Evolutionary conservation across 2,797 vertebrate genomes (phyloP).

Genomic region (Phyllotis vaccarum): DNA sequence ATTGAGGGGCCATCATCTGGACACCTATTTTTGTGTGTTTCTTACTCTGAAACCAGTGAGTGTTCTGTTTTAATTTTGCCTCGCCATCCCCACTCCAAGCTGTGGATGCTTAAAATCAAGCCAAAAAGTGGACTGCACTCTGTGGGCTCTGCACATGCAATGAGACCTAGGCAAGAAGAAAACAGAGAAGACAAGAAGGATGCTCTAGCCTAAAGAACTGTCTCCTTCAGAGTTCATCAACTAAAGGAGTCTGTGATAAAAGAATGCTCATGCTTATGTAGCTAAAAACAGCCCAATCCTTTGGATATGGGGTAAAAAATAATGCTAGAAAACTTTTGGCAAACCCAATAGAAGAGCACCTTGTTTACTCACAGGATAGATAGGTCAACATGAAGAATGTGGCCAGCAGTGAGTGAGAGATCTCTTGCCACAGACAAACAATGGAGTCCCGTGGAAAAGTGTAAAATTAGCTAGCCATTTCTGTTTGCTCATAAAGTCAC

Average conservation of each 20-base stretch:
- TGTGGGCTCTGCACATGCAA: accelerated
- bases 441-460: not conserved
- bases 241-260: not conserved
- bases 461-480: not conserved
- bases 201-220: not conserved
- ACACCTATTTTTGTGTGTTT: not conserved
- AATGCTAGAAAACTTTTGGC: not conserved
- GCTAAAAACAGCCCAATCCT: not conserved
- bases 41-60: not conserved
- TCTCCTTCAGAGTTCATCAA: not conserved
- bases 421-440: not conserved
- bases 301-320: not conserved
- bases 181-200: not conserved
- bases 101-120: not conserved
- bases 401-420: not conserved
- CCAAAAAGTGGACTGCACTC: not conserved
- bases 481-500: not conserved
- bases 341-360: not conserved
- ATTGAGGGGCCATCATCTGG: not conserved
- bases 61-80: not conserved
- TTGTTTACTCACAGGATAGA: not conserved
- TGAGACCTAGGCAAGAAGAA: not conserved
- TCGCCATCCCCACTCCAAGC: not conserved
- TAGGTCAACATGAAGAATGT: not conserved
- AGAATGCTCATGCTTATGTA: not conserved